Base-by-base conservation (phyloP, 2,113 vertebrate genomes). In the Pantherophis guttatus region DNA sequence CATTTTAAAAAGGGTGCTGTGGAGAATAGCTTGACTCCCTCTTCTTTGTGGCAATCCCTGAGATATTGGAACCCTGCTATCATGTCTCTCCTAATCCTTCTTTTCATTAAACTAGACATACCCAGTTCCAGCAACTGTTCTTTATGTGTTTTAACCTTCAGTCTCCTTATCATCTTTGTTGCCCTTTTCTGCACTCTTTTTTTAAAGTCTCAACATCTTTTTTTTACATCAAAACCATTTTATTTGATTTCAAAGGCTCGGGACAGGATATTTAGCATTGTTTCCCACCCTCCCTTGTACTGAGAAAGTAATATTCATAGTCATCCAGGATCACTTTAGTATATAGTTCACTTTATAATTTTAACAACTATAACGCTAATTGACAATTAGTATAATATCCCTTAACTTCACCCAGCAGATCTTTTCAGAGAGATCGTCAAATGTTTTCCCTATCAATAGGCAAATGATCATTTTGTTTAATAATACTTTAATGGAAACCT, bases 401-500 rank as follows among this genome's bases (percentile, higher is more conserved):
- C 23, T 94, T 97, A 95, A 95, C 95, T 90, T 12, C 29, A 12
- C 81, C 88, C 93, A 0, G 0, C 54, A 91, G 91, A 95, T 81
- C 7, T 39, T 81, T 81, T 81, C 13, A 81, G 33, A 96, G 96
- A 96, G 94, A 95, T 94, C 95, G 95, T 93, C 2, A 4, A 4
- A 91, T 93, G 21, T 96, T 97, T 97, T 97, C 81, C 91, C 92
- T 93, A 91, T 86, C 70, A 95, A 94, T 93, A n/a, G 24, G 92
- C 86, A 95, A 97, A 94, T 86, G 59, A 94, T 5, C 70, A 94
- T 96, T 96, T 89, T 26, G 91, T 95, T 97, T 95, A 95, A 95
- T 95, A 96, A 93, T 93, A 26, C 13, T 93, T 93, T 95, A 96
- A 95, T 19, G 24, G 94, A 48, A 96, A 95, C 94, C 90, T 95